phyloP scores from a whole-genome alignment of 2,888 invertebrate species.

The Steinernema carpocapsae region DNA sequence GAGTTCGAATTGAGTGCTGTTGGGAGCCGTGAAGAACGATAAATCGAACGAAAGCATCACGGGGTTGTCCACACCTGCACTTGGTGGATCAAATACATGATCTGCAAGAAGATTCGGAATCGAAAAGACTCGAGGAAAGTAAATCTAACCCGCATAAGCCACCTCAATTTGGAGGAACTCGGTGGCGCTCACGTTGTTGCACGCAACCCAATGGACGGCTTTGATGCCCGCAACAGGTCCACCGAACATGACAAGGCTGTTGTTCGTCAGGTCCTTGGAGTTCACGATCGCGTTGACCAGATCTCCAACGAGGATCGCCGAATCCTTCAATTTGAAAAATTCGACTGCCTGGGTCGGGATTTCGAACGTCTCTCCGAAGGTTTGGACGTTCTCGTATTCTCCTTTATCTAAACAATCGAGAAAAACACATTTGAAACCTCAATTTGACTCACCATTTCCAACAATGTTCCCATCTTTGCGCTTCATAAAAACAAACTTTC shows the following conservation, averaged over 20 bases:
- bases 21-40: no score
- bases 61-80: background rate
- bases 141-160: background rate
- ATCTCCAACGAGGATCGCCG: background rate
- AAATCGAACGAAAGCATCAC: slow-evolving; percentile 1
- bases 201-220: slow-evolving; percentile 19
- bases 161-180: background rate
- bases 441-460: background rate
- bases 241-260: background rate
- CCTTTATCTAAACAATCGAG: background rate
- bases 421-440: background rate
- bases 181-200: background rate
- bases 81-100: background rate
- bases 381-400: no score
- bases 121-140: background rate
- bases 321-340: background rate
- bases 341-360: background rate
- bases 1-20: no score
- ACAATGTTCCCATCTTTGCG: background rate
- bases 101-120: background rate
- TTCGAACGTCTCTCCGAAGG: background rate
- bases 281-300: slow-evolving; percentile 6
- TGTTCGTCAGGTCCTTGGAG: background rate
- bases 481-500: slow-evolving; percentile 14
- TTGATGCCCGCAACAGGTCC: slow-evolving; percentile 3